Percentiles rank a stretch among this genome's conserved stretches.
Conservation (phyloP, 2,113 vertebrate species). For the Sapajus apella region DNA sequence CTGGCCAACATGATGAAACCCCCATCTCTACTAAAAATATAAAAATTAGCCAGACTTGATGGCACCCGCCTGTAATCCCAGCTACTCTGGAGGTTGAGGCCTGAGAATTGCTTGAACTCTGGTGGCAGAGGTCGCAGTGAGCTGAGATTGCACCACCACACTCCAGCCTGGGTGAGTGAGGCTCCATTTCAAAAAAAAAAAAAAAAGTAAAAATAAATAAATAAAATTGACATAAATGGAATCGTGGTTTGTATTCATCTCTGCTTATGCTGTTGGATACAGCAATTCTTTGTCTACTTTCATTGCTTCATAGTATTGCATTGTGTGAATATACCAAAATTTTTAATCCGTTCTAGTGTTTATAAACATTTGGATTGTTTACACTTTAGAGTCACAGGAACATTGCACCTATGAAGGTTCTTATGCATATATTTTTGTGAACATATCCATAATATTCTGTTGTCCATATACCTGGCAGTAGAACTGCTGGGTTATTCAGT, state of each 20-base stretch:
- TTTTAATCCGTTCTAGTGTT: background rate
- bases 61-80: background rate
- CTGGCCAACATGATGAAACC: background rate
- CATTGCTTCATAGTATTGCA: background rate
- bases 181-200: background rate
- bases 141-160: too few species aligned
- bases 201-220: background rate
- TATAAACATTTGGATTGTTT: background rate
- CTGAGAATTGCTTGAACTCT: background rate
- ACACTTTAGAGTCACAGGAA: background rate
- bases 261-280: background rate
- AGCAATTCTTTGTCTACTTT: background rate
- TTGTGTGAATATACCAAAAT: background rate
- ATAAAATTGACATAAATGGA: background rate
- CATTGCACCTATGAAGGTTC: background rate
- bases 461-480: background rate
- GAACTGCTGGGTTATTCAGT: background rate
- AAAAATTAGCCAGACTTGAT: background rate
- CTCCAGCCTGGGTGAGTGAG: background rate
- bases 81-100: background rate
- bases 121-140: rapidly evolving
- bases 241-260: background rate
- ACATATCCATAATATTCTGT: background rate
- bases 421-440: background rate
- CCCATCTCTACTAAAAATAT: background rate